These are phyloP conservation scores for Nymphicus hollandicus DNA, from an alignment of 2,113 vertebrate genomes.

Conservation along the genomic window DNA sequence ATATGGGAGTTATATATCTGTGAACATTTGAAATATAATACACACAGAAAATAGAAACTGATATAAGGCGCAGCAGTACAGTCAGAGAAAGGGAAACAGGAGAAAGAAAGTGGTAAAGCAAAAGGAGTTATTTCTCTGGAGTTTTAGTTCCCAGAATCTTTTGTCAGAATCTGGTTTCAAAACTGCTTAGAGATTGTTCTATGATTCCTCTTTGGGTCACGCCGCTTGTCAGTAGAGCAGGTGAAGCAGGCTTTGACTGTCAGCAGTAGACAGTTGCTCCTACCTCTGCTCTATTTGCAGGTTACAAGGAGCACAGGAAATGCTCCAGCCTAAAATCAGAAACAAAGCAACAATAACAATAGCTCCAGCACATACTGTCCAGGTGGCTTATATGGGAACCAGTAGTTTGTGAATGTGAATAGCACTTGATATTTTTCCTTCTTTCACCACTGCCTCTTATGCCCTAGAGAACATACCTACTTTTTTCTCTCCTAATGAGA, in stretches of 20 bases:
- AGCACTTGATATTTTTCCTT: neutral
- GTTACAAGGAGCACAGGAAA: neutral
- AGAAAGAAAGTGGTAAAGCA: neutral
- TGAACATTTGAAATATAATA: neutral
- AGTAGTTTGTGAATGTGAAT: neutral
- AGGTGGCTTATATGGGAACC: neutral
- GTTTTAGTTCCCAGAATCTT: neutral
- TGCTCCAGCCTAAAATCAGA: neutral
- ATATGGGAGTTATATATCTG: neutral
- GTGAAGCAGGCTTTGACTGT: neutral
- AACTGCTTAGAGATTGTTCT: neutral
- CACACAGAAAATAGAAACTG: neutral
- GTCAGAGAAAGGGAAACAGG: neutral
- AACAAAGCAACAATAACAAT: neutral
- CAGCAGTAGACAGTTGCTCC: neutral
- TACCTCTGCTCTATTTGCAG: neutral
- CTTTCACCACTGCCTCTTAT: neutral
- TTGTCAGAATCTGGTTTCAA: neutral
- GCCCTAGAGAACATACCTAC: accelerated
- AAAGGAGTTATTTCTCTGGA: neutral
- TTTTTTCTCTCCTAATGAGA: neutral
- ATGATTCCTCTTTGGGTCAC: neutral
- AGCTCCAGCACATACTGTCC: neutral
- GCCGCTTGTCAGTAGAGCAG: neutral
- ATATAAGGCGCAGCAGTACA: neutral